Conservation (phyloP, 2,888 invertebrate genomes). For the Caenorhabditis virilis region DNA sequence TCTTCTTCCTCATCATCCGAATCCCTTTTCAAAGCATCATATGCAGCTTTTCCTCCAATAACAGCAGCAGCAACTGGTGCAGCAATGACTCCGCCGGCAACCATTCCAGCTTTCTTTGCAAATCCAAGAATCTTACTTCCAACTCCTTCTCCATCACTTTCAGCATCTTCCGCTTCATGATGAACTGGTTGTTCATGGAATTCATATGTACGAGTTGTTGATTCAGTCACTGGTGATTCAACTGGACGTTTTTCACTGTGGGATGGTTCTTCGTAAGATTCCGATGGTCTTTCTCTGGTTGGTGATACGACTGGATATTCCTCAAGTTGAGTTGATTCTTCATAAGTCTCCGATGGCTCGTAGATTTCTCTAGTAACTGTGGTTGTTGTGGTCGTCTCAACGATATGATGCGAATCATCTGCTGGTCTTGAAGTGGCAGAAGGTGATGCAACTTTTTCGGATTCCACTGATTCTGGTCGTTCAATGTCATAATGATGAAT, state of each 20-base stretch:
- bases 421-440: not conserved
- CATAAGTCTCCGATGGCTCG: not conserved
- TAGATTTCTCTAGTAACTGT: conserved; percentile 4
- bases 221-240: conserved; percentile 15
- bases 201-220: conserved; percentile 32
- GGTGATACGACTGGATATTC: not conserved
- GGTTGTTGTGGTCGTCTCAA: conserved; percentile 8
- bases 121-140: conserved; percentile 40
- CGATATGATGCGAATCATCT: conserved; percentile 3
- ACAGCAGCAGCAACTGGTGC: conserved; percentile 52
- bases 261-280: conserved; percentile 2
- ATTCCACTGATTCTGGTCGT: not conserved
- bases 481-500: not conserved
- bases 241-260: no score
- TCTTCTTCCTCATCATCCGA: conserved; percentile 17
- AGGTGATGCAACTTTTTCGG: conserved; percentile 1
- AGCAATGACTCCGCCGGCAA: conserved; percentile 54
- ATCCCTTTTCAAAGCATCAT: conserved; percentile 43
- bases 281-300: not conserved
- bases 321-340: not conserved
- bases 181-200: conserved; percentile 17
- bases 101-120: conserved; percentile 49
- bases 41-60: conserved; percentile 51
- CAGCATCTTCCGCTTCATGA: conserved; percentile 9
- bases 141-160: conserved; percentile 13